Percentiles rank a stretch among this genome's conserved stretches.
phyloP scores from a whole-genome alignment of 1,140 invertebrate species.

The Meteorus sp. region DNA sequence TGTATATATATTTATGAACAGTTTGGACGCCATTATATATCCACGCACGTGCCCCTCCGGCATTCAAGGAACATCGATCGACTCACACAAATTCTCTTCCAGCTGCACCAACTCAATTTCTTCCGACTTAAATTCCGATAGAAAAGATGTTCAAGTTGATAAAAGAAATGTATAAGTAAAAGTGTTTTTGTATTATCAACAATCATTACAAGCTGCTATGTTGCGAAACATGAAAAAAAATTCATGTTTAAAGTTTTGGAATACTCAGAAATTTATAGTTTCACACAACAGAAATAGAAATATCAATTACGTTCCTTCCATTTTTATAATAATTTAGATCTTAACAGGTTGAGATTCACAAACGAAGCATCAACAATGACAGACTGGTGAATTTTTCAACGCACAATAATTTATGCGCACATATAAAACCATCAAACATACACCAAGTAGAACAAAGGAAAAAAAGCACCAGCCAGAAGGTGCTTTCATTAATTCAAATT shows the following conservation, averaged over 20 bases:
- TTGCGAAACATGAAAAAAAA: too few relatives aligned
- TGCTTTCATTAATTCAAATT: conserved; percentile 18
- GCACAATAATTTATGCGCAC: neutral
- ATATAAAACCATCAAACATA: neutral
- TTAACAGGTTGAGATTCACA: too few relatives aligned
- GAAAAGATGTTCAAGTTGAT: conserved; percentile 8
- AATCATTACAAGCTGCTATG: too few relatives aligned
- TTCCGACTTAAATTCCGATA: neutral
- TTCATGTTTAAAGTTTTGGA: too few relatives aligned
- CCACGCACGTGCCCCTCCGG: conserved; percentile 22
- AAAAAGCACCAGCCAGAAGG: conserved; percentile 1
- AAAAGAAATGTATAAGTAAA: too few relatives aligned
- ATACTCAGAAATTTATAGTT: too few relatives aligned
- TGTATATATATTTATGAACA: conserved; percentile 10
- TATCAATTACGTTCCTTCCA: too few relatives aligned
- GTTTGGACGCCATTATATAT: conserved; percentile 1
- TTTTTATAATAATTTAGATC: too few relatives aligned
- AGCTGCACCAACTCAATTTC: neutral
- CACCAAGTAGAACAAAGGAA: neutral
- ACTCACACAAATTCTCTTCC: conserved; percentile 3
- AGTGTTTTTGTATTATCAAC: too few relatives aligned
- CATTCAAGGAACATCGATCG: conserved; percentile 22
- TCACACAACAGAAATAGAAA: too few relatives aligned
- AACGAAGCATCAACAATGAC: too few relatives aligned
- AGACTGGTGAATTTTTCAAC: too few relatives aligned